Evolutionary conservation across 2,888 invertebrate species (phyloP).

Genomic region (Drosophila nigricruria): DNA sequence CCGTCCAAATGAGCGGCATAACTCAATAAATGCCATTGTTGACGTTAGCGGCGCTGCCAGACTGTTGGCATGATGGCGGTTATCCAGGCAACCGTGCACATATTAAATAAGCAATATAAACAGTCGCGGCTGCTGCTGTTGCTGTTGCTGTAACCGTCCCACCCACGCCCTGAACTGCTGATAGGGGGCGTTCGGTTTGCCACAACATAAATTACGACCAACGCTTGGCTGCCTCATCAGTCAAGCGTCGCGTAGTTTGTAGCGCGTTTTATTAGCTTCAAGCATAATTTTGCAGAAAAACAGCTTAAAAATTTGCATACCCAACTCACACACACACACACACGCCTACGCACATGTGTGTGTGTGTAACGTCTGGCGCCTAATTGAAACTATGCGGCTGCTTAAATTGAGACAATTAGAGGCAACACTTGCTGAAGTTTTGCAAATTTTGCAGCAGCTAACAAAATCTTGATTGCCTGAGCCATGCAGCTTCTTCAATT

Average conservation of each 20-base stretch:
- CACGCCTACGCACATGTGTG: neutral
- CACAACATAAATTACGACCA: conserved; percentile 79
- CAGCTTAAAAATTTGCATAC: conserved; percentile 78
- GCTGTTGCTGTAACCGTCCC: neutral
- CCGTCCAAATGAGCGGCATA: conserved; percentile 77
- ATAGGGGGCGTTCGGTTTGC: conserved; percentile 54
- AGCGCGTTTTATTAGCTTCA: conserved; percentile 76
- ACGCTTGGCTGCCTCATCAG: conserved; percentile 79
- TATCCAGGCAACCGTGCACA: conserved; percentile 75
- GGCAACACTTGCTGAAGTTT: conserved; percentile 47
- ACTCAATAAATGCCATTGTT: conserved; percentile 78
- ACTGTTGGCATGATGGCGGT: conserved; percentile 33
- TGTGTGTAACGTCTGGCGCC: conserved; percentile 46
- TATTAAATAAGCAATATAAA: conserved; percentile 82
- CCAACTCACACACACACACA: conserved; percentile 11
- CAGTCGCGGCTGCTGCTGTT: conserved; percentile 29
- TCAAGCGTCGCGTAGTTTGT: conserved; percentile 74
- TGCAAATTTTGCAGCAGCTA: conserved; percentile 8
- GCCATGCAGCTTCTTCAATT: conserved; percentile 67
- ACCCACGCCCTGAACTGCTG: neutral
- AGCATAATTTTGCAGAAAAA: conserved; percentile 75
- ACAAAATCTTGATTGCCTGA: conserved; percentile 66
- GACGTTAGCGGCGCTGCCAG: conserved; percentile 31
- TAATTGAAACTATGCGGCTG: conserved; percentile 77
- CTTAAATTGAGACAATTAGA: conserved; percentile 77